Conservation (phyloP, 1,140 invertebrate genomes). For the Papilio machaon region DNA sequence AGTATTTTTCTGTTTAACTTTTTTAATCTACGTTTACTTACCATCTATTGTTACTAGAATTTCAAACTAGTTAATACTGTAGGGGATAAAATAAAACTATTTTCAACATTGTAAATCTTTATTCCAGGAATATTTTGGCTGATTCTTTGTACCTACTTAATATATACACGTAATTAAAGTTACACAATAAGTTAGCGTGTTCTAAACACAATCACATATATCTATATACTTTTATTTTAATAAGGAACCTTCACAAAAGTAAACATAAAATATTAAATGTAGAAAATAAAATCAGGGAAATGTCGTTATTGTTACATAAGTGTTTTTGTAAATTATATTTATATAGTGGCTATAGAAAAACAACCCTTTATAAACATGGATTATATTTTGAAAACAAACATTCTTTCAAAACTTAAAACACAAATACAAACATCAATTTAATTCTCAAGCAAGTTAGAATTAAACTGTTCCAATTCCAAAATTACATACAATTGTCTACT, state of each 20-base stretch:
- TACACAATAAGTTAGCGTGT: constrained; percentile 27
- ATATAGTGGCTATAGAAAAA: too few species aligned
- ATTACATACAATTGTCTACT: too few species aligned
- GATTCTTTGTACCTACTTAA: constrained; percentile 56
- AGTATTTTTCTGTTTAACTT: not conserved
- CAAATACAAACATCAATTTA: too few species aligned
- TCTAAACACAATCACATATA: constrained; percentile 28
- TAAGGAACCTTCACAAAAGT: constrained; percentile 24
- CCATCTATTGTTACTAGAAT: not conserved
- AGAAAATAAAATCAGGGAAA: not conserved
- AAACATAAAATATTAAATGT: constrained; percentile 10
- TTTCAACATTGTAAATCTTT: constrained; percentile 55
- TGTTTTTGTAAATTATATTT: too few species aligned
- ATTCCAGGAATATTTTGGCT: constrained; percentile 63
- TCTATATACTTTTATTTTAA: constrained; percentile 17
- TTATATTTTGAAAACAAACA: too few species aligned
- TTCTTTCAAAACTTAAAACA: too few species aligned
- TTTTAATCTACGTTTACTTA: not conserved
- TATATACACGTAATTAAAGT: constrained; percentile 29
- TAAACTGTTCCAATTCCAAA: too few species aligned
- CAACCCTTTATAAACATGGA: too few species aligned
- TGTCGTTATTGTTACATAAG: not conserved
- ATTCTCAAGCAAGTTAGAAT: too few species aligned
- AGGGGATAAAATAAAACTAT: constrained; percentile 44
- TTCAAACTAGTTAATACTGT: not conserved